Evolutionary conservation across 2,797 vertebrate genomes (phyloP), one percentile per base, ranked within the genome.

Genomic region (Acestrorhynchus altus): DNA sequence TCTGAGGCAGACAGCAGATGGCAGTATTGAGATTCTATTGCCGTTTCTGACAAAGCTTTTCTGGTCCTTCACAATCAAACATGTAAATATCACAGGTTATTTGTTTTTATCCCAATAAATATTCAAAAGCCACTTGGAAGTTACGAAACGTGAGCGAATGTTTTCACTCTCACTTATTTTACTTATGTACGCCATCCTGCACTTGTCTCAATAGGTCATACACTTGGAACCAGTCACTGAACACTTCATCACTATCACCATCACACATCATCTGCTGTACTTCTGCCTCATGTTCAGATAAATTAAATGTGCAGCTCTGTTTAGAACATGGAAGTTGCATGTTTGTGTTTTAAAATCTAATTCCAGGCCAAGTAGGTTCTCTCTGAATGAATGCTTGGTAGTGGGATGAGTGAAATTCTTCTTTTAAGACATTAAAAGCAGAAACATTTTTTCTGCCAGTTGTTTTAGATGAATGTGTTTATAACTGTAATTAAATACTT

Each of bases 381-480:
- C 31, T 2, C 6, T 35, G 31, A 24, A 24, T 1, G 20, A 24
- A 0, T 24, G 9, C n/a, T 8, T 1, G 20, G 52, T 12, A 24
- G 10, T 2, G 1, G 22, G 9, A 10, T 54, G 20, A 5, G 20
- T 22, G 52, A 3, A 24, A 8, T 52, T 22, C 20, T 54, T 18
- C 22, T 56, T 73, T 31, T 59, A 61, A 49, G 31, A 60, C 49
- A 40, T 40, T 42, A 56, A 46, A 18, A 28, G 5, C 28, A 35
- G 57, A 6, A 20, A n/a, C 26, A 15, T 18, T 52, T 15, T 76
- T 22, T 47, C 46, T 44, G 59, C 0, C 12, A 28, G 56, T 26
- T 56, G 6, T 70, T 71, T 69, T 56, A 68, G 8, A 61, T 73
- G 18, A n/a, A 56, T 26, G 28, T 70, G 61, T 70, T 44, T 60